Evolutionary conservation across 2,797 vertebrate genomes (phyloP), one percentile per base, ranked within the genome.

Genomic region (Centropyge bicolor): DNA sequence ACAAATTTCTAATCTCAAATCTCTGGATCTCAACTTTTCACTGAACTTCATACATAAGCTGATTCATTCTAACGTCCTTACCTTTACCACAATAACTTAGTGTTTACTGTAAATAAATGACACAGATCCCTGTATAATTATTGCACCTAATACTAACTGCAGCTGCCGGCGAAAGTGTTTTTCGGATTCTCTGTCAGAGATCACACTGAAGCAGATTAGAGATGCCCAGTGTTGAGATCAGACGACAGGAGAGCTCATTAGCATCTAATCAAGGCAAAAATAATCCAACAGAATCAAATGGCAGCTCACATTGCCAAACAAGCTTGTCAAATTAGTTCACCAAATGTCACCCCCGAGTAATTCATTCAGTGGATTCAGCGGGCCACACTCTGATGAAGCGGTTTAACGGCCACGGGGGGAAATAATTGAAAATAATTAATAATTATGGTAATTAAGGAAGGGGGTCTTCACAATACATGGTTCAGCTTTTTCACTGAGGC

Each of bases 211-310:
- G 60, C 55, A 70, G 68, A 82, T 76, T 76, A 81, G 78, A 76
- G 49, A 74, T 27, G 55, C 38, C 38, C 45, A n/a, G 56, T 82
- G 38, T 56, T 46, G 22, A 73, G 35, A 77, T 62, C 66, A 59
- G 68, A 83, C 67, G 78, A 72, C 57, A 78, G 17, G 48, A 74
- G 24, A 67, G 27, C 46, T 84, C 66, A 85, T 90, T 84, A 87
- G 55, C 84, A 80, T 74, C 45, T 67, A 66, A 78, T 75, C 69
- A 68, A 10, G 45, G 67, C 51, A 68, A 65, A 31, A 71, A 80
- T 83, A 74, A 87, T 71, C 35, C 60, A 75, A 48, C 64, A 31
- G 46, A 78, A 75, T 74, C 69, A 69, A 83, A 80, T 61, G 56
- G 56, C 48, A 62, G 70, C 60, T 83, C 75, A 51, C 65, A 52